Conservation (phyloP, 2,113 vertebrate genomes). For the Scytalopus superciliaris region DNA sequence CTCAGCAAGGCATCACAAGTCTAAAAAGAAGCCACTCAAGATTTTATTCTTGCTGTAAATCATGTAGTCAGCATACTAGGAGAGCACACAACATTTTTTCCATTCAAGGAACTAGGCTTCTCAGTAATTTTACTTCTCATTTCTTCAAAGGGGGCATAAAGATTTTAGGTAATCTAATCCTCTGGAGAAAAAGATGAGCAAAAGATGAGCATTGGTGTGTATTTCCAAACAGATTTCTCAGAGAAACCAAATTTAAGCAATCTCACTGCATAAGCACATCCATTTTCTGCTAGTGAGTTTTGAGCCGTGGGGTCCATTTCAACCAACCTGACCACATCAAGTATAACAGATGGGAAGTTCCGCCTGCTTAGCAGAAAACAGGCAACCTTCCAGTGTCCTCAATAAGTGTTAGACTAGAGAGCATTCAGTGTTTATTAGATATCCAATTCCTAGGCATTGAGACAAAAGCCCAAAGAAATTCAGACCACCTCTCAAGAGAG, state of each 20-base stretch:
- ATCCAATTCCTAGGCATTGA: rapidly evolving
- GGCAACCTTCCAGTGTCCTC: neutral
- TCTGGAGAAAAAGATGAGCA: neutral
- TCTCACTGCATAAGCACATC: neutral
- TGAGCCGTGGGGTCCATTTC: neutral
- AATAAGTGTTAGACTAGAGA: neutral
- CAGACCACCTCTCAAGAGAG: neutral
- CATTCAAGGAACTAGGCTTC: neutral
- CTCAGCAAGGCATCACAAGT: neutral
- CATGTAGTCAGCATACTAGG: neutral
- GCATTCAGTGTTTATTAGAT: neutral
- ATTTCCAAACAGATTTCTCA: neutral
- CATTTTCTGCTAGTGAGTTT: neutral
- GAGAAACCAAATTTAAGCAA: neutral
- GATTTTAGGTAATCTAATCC: neutral
- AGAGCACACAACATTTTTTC: neutral
- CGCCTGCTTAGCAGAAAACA: neutral
- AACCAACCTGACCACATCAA: neutral
- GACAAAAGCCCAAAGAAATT: neutral
- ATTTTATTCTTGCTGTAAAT: neutral
- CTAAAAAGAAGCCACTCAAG: neutral
- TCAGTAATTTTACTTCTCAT: neutral
- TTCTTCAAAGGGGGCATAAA: neutral
- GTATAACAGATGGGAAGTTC: neutral
- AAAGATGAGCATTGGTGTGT: neutral